Base-by-base conservation (phyloP, 2,797 vertebrate genomes). In the Sebastes minor region DNA sequence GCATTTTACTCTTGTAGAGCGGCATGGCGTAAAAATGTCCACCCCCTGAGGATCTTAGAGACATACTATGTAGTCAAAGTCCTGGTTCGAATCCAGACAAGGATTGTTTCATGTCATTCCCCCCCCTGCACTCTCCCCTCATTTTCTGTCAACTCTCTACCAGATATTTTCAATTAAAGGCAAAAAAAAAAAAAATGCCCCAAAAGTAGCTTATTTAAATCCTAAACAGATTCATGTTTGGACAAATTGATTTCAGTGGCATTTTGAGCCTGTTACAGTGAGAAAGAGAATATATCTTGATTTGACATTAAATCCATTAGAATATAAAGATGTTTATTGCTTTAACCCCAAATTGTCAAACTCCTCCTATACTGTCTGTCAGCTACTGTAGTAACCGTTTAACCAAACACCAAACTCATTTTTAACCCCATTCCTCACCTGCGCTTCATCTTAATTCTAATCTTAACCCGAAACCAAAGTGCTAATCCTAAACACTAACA, bases 361-460 rank as follows among this genome's bases (percentile, higher is more conserved):
- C 35, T 66, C 61, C 61, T 38, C 62, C 62, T 38, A 4, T 22
- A 1, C 8, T 2, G 7, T 52, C 55, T 18, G 32, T 57, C 59
- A 66, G 32, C 22, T 59, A 0, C 49, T 62, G 14, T 8, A 38
- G 27, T 62, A 30, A 64, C 27, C 4, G 3, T 71, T 85, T 61
- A 73, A 76, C 68, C 64, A 46, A 53, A 82, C 57, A 42, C 13
- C 20, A 28, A 52, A 42, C 16, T 53, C 4, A 52, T 65, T 71
- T 83, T 65, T 69, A 64, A 87, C 61, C 68, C 30, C 33, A 38
- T 64, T 75, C 6, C 55, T 60, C 70, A 63, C 59, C 76, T 70
- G 30, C 8, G 16, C 65, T 27, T 83, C 61, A 89, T 90, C 80
- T 82, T 74, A 78, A 87, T 83, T 81, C 77, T 81, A 16, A 87